Conservation (phyloP, 2,797 vertebrate genomes). For the Aythya fuligula region DNA sequence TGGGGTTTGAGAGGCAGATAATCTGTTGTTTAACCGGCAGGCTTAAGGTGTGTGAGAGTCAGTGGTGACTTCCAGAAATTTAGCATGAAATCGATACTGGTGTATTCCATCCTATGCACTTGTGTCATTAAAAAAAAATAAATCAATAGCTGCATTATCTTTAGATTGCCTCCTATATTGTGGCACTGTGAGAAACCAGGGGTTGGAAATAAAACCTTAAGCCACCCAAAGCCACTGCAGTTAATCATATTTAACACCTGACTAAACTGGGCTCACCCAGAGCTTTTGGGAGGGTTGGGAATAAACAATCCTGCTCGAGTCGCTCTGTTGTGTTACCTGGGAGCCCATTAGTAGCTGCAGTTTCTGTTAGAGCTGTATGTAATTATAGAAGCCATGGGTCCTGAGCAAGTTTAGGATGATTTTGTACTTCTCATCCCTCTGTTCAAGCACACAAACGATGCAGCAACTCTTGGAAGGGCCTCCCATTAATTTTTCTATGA, state of each 20-base stretch:
- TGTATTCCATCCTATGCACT: neutral
- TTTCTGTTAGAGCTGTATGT: neutral
- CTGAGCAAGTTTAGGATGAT: neutral
- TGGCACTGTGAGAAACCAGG: neutral
- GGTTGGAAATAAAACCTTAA: conserved; percentile 41
- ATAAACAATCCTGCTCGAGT: neutral
- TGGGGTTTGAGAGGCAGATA: neutral
- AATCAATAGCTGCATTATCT: neutral
- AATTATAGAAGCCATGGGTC: neutral
- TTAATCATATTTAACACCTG: conserved; percentile 35
- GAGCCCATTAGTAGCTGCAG: neutral
- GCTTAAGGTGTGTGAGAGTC: neutral
- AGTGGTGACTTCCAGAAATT: neutral
- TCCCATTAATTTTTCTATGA: neutral
- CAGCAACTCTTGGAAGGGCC: neutral
- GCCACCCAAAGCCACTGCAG: conserved; percentile 1
- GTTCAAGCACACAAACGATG: neutral
- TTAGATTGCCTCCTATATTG: neutral
- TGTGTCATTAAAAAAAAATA: neutral
- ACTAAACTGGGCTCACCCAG: conserved; percentile 12
- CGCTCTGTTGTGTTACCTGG: neutral
- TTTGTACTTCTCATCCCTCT: neutral
- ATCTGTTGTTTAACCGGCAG: accelerated
- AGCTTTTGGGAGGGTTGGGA: conserved; percentile 4
- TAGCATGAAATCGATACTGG: neutral